These are phyloP conservation scores for Progne subis DNA, from an alignment of 2,113 vertebrate genomes.

Conservation along the genomic window DNA sequence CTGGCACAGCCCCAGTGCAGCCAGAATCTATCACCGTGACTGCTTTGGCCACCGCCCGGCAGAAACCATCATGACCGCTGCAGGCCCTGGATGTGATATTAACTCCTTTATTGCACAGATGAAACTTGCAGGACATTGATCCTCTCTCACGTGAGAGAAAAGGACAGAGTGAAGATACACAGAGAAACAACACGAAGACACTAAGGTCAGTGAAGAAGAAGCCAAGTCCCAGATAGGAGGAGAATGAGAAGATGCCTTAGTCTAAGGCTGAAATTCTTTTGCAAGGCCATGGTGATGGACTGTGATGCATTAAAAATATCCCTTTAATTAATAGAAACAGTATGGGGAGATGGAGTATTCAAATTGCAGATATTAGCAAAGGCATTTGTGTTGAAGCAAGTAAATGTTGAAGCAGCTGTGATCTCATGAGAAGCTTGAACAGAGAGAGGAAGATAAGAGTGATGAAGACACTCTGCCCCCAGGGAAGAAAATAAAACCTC, in stretches of 20 bases:
- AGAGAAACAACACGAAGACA: neutral
- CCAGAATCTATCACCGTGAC: neutral
- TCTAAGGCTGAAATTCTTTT: neutral
- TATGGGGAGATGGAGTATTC: neutral
- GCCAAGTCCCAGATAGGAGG: neutral
- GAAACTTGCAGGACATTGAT: neutral
- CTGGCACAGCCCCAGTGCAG: no score
- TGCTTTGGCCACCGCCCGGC: neutral
- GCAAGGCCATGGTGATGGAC: neutral
- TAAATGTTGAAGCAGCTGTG: neutral
- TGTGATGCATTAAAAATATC: neutral
- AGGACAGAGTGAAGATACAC: neutral
- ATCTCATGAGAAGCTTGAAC: neutral
- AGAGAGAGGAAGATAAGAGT: neutral
- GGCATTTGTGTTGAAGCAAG: neutral
- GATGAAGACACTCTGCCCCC: neutral
- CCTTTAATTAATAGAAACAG: neutral
- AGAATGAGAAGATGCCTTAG: neutral
- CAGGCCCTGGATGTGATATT: no score
- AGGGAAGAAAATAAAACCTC: neutral
- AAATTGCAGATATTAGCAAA: neutral
- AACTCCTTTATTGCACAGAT: neutral
- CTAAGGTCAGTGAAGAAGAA: neutral
- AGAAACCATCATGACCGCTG: neutral
- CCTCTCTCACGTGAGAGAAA: neutral